These are phyloP conservation scores for Sycobia sp. DNA, from an alignment of 1,140 invertebrate genomes.

Conservation along the genomic window DNA sequence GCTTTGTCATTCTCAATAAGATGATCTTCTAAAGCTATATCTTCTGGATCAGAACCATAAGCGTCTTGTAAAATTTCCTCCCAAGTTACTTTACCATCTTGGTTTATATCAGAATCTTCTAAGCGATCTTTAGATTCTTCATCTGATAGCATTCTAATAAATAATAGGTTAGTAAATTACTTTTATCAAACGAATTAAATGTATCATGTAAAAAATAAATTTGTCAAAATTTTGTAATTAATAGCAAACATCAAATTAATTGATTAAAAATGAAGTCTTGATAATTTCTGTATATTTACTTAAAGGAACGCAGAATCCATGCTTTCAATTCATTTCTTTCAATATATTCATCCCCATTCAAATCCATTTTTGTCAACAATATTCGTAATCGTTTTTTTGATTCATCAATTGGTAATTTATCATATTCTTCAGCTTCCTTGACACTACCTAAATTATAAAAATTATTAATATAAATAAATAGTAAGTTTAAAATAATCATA, in stretches of 20 bases:
- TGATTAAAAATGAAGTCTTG: no score
- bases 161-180: conserved; percentile 15
- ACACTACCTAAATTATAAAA: conserved; percentile 74
- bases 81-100: conserved; percentile 85
- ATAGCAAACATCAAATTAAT: neutral
- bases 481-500: no score
- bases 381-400: conserved; percentile 79
- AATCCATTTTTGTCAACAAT: conserved; percentile 89
- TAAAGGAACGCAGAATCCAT: conserved; percentile 93
- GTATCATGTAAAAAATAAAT: no score
- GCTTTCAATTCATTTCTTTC: conserved; percentile 83
- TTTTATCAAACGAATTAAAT: neutral
- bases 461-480: no score
- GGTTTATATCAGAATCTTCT: conserved; percentile 83
- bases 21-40: conserved; percentile 59
- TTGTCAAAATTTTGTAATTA: no score
- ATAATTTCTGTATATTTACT: conserved; percentile 60
- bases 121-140: conserved; percentile 88
- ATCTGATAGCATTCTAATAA: conserved; percentile 76
- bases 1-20: conserved; percentile 80
- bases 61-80: conserved; percentile 83
- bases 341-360: conserved; percentile 76
- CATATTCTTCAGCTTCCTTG: conserved; percentile 92
- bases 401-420: conserved; percentile 84
- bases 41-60: conserved; percentile 73